Percentiles rank a stretch among this genome's conserved stretches.
Evolutionary conservation across 2,113 vertebrate species (phyloP).

Genomic region (Nettapus auritus): DNA sequence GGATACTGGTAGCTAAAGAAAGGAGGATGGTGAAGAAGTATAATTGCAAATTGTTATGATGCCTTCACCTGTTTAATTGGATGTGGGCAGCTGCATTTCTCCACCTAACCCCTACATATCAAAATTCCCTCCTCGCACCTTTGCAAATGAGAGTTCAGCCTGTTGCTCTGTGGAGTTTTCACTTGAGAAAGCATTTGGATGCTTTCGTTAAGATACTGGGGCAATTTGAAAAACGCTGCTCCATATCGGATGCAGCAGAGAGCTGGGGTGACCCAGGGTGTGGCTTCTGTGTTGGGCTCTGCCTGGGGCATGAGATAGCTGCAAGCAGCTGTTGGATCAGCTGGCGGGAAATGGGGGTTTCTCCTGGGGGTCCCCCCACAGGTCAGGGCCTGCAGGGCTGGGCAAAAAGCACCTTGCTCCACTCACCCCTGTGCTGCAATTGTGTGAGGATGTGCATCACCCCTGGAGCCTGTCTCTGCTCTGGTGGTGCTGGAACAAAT

Average conservation of each 20-base stretch:
- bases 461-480: not conserved
- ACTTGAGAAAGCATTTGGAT: not conserved
- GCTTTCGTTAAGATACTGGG: not conserved
- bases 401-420: not conserved
- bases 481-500: not conserved
- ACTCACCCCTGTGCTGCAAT: accelerated
- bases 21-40: not conserved
- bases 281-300: not conserved
- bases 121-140: not conserved
- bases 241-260: accelerated
- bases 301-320: not conserved
- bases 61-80: not conserved
- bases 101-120: not conserved
- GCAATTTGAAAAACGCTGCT: accelerated
- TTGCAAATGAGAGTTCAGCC: not conserved
- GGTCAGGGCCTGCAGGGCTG: not conserved
- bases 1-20: not conserved
- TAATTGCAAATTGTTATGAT: not conserved
- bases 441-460: not conserved
- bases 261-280: not conserved
- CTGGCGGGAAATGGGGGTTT: not conserved
- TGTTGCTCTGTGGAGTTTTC: not conserved
- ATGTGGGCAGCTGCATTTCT: not conserved
- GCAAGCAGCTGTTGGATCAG: not conserved
- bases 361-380: not conserved